phyloP scores from a whole-genome alignment of 2,113 vertebrate genomes.

The Miniopterus natalensis region DNA sequence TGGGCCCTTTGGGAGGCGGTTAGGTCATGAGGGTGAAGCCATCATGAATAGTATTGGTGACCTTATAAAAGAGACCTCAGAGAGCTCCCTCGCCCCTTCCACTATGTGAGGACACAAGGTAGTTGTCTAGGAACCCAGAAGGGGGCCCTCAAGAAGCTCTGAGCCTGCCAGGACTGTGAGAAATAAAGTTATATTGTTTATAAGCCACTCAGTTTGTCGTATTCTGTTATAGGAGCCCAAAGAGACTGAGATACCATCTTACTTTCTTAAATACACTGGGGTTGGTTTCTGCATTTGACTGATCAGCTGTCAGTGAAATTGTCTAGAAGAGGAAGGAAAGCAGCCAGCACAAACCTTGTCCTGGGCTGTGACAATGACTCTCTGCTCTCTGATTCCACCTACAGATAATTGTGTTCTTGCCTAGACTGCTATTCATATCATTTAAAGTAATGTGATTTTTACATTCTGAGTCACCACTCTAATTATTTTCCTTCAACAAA shows the following conservation, averaged over 20 bases:
- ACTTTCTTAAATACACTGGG: constrained; percentile 3
- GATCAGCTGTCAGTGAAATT: constrained; percentile 62
- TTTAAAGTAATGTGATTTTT: constrained; percentile 79
- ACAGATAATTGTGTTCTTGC: constrained; percentile 71
- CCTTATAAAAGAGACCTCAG: neutral
- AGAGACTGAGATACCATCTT: neutral
- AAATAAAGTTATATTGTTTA: neutral
- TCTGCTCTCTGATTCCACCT: constrained; percentile 70
- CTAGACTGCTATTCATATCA: constrained; percentile 74
- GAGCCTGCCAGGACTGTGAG: neutral
- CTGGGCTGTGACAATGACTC: neutral
- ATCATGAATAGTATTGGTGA: neutral
- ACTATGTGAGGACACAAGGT: neutral
- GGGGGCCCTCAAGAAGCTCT: neutral
- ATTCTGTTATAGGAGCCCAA: neutral
- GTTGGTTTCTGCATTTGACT: constrained; percentile 55
- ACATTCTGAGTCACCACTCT: constrained; percentile 72
- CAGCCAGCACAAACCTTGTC: constrained; percentile 70
- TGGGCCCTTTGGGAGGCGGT: neutral
- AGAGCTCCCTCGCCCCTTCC: neutral
- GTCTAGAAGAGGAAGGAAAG: constrained; percentile 71
- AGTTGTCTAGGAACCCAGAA: neutral
- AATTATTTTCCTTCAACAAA: constrained; percentile 59
- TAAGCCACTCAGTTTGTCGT: neutral
- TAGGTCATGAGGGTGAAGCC: neutral